These are phyloP conservation scores for Phoxinus phoxinus DNA, from an alignment of 2,113 vertebrate genomes.

Conservation along the genomic window DNA sequence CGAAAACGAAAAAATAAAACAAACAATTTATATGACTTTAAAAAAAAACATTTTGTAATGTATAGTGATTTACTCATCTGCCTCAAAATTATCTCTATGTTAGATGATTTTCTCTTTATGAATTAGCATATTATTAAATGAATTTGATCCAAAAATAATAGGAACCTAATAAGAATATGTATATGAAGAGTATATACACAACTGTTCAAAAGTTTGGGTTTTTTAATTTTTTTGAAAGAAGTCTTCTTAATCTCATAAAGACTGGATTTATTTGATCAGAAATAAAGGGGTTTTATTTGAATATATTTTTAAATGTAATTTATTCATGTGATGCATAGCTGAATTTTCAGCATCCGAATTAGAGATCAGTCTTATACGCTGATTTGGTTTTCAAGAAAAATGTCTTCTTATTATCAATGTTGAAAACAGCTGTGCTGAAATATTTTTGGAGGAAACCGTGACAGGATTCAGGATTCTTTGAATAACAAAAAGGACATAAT, in stretches of 20 bases:
- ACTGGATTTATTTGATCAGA: background rate
- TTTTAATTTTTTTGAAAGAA: background rate
- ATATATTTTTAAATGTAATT: background rate
- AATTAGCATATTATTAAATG: background rate
- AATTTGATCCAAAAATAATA: background rate
- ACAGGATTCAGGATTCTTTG: background rate
- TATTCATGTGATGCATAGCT: too few relatives aligned
- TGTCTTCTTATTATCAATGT: background rate
- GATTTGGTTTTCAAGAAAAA: too few relatives aligned
- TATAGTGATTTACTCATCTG: background rate
- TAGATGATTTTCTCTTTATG: too few relatives aligned
- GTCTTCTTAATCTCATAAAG: background rate
- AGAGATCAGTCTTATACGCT: too few relatives aligned
- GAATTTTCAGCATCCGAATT: too few relatives aligned
- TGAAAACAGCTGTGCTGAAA: background rate
- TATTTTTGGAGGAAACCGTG: background rate
- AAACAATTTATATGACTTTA: background rate
- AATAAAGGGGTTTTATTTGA: background rate
- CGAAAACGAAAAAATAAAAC: background rate
- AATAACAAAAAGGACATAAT: background rate
- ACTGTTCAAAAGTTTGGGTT: background rate
- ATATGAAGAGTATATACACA: background rate
- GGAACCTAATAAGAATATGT: too few relatives aligned
- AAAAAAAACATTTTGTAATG: background rate
- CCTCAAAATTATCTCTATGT: too few relatives aligned